phyloP scores from a whole-genome alignment of 2,113 vertebrate genomes.

The Pica pica region DNA sequence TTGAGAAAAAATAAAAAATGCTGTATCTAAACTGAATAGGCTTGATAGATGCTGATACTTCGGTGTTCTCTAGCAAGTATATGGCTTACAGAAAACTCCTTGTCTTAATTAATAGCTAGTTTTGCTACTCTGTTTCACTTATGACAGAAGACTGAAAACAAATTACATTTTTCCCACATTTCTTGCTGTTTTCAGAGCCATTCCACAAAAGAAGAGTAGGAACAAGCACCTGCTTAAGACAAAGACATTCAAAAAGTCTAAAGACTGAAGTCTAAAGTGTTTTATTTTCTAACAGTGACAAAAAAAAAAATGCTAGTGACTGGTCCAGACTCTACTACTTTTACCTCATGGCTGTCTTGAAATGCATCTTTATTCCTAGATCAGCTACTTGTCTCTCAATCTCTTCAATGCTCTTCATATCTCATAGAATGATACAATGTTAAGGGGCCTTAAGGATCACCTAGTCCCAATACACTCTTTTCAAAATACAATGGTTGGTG shows the following conservation, averaged over 20 bases:
- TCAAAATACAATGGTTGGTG: not conserved
- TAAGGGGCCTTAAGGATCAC: not conserved
- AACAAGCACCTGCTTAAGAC: not conserved
- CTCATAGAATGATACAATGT: not conserved
- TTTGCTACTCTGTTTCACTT: not conserved
- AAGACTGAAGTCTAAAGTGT: not conserved
- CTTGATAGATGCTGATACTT: not conserved
- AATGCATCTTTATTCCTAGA: constrained; percentile 39
- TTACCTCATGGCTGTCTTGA: constrained; percentile 31
- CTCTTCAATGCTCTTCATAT: constrained; percentile 44
- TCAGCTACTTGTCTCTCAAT: not conserved
- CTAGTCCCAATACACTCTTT: not conserved
- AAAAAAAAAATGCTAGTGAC: not conserved
- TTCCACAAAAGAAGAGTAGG: not conserved
- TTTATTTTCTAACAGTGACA: not conserved
- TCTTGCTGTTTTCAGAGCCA: not conserved
- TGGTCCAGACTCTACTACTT: not conserved
- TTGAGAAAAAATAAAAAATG: not conserved
- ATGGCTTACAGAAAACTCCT: not conserved
- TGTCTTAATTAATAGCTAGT: not conserved
- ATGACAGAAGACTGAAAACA: not conserved
- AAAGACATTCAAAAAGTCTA: not conserved
- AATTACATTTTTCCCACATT: not conserved
- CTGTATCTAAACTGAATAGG: not conserved
- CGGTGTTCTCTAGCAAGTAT: not conserved